Percentiles rank a stretch among this genome's conserved stretches.
phyloP scores from a whole-genome alignment of 2,113 vertebrate genomes.

The Oncorhynchus clarkii region DNA sequence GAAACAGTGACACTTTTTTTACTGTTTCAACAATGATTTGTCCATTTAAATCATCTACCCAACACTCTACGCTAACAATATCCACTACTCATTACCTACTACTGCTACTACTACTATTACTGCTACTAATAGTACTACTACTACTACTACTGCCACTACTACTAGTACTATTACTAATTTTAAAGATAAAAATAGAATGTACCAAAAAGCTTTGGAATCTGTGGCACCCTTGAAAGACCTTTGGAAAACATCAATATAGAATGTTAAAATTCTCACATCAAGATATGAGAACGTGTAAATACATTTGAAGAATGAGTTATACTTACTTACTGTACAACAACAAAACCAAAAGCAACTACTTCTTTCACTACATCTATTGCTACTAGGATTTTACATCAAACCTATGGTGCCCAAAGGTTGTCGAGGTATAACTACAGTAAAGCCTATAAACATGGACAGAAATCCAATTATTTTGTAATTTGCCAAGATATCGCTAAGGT shows the following conservation, averaged over 20 bases:
- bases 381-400: conserved; percentile 29
- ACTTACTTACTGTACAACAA: not conserved
- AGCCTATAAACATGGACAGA: conserved; percentile 12
- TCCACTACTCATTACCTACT: too few species aligned
- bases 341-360: conserved; percentile 12
- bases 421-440: conserved; percentile 12
- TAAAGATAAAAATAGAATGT: conserved; percentile 37
- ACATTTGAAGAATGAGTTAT: not conserved
- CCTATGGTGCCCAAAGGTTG: conserved; percentile 27
- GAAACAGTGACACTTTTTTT: too few species aligned
- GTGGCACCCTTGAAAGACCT: conserved; percentile 70
- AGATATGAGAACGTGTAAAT: not conserved
- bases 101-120: not conserved
- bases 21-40: too few species aligned
- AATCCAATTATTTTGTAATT: conserved; percentile 13
- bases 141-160: conserved; percentile 4
- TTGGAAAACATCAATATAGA: conserved; percentile 30
- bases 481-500: conserved; percentile 36
- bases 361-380: conserved; percentile 10
- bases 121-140: not conserved
- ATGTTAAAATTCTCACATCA: conserved; percentile 25
- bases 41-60: too few species aligned
- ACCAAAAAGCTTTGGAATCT: conserved; percentile 69
- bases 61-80: too few species aligned
- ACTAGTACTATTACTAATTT: not conserved